phyloP scores from a whole-genome alignment of 2,797 vertebrate species.

The Pantherophis vulpinus region DNA sequence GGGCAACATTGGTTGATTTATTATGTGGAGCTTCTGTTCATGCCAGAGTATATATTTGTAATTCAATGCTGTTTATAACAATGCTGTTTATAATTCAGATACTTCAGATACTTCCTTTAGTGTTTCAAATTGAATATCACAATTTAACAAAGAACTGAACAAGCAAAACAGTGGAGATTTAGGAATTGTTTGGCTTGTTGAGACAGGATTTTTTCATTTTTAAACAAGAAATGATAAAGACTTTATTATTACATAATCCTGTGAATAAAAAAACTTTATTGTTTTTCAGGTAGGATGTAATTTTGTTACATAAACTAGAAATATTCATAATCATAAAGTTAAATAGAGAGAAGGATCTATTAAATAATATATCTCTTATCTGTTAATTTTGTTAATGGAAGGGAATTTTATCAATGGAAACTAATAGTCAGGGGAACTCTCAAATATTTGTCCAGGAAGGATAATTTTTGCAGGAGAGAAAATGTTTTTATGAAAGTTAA shows the following conservation, averaged over 20 bases:
- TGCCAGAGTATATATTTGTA: not conserved
- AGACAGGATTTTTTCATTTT: not conserved
- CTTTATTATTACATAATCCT: not conserved
- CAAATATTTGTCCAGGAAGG: not conserved
- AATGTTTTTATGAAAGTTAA: not conserved
- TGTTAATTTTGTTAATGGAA: slow-evolving; percentile 17
- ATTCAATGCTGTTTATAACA: not conserved
- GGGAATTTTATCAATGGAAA: not conserved
- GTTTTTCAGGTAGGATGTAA: not conserved
- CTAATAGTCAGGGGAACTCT: slow-evolving; percentile 18
- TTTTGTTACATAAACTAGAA: not conserved
- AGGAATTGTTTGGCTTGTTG: not conserved
- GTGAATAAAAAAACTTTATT: not conserved
- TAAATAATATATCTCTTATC: slow-evolving; percentile 15
- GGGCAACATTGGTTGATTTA: slow-evolving; percentile 40
- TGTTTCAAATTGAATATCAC: not conserved
- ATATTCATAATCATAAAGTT: slow-evolving; percentile 10
- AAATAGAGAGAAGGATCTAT: not conserved
- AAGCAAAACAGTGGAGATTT: not conserved
- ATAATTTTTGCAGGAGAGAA: slow-evolving; percentile 3
- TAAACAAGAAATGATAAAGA: not conserved
- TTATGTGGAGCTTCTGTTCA: slow-evolving; percentile 17
- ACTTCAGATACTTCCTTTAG: not conserved
- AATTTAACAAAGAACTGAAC: not conserved
- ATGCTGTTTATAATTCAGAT: not conserved